Evolutionary conservation across 2,888 invertebrate genomes (phyloP).

Genomic region (Seira sanloemensis): DNA sequence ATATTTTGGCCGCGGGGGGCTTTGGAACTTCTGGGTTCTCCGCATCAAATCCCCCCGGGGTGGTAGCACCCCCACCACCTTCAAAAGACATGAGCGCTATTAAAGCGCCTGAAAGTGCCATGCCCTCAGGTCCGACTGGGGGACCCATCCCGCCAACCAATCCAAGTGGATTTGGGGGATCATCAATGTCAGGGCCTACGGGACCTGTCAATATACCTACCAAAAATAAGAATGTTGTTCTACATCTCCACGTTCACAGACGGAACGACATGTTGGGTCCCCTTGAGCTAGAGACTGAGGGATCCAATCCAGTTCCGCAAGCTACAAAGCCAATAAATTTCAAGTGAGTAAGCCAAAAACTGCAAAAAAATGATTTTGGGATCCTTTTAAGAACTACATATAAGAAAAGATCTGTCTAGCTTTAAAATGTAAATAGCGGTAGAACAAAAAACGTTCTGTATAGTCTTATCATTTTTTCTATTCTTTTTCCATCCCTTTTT

Average conservation of each 20-base stretch:
- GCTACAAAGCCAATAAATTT: conserved; percentile 68
- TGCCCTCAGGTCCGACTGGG: conserved; percentile 35
- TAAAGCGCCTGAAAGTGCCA: conserved; percentile 36
- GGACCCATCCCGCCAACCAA: conserved; percentile 22
- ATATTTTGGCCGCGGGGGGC: conserved; percentile 43
- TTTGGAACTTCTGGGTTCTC: conserved; percentile 51
- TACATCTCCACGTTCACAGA: conserved; percentile 72
- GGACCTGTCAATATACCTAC: neutral
- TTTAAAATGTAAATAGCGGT: neutral
- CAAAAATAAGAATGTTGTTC: conserved; percentile 70
- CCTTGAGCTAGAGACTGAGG: conserved; percentile 65
- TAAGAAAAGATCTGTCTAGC: neutral
- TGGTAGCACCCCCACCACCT: conserved; percentile 40
- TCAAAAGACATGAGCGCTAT: neutral
- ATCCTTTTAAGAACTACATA: neutral
- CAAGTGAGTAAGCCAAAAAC: conserved; percentile 66
- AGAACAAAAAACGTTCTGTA: neutral
- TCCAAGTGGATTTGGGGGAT: conserved; percentile 30
- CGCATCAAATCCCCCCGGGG: conserved; percentile 48
- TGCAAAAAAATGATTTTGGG: neutral
- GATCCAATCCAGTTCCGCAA: conserved; percentile 62
- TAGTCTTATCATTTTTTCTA: conserved; percentile 6
- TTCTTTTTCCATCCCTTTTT: conserved; percentile 13
- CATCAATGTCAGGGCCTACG: conserved; percentile 21
- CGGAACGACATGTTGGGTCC: conserved; percentile 58